Conservation (phyloP, 2,888 invertebrate genomes). For the Zhengitettix transpicula region DNA sequence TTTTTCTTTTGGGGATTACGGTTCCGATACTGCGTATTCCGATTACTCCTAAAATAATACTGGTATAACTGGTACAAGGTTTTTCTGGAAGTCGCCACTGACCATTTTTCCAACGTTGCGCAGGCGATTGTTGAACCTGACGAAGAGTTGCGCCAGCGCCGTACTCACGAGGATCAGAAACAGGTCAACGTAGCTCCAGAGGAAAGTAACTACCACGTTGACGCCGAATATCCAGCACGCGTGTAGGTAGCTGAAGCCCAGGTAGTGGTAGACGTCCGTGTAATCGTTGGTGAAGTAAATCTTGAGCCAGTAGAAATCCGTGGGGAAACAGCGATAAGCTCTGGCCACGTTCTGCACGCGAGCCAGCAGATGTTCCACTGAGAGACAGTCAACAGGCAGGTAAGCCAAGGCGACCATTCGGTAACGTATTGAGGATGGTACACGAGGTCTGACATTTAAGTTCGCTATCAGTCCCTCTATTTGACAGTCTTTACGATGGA, state of each 20-base stretch:
- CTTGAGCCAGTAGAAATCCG: not conserved
- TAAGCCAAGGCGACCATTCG: no score
- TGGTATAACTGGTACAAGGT: no score
- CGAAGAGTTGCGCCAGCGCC: conserved; percentile 8
- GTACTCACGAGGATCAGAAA: conserved; percentile 9
- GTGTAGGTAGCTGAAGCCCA: not conserved
- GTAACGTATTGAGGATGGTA: no score
- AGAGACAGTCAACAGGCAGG: no score
- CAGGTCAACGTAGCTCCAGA: conserved; percentile 11
- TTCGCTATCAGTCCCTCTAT: no score
- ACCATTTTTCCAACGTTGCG: no score
- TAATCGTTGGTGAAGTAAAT: not conserved
- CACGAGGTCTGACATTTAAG: no score
- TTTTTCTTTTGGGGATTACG: no score
- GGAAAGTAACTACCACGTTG: conserved; percentile 9
- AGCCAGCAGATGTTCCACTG: not conserved
- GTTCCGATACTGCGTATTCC: no score
- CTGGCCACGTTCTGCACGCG: not conserved
- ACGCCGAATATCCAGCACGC: not conserved
- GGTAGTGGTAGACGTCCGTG: not conserved
- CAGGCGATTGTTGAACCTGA: conserved; percentile 4
- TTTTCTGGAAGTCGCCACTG: no score
- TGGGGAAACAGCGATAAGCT: not conserved
- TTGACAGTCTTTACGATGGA: no score
- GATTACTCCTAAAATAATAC: no score